Base-by-base conservation (phyloP, 2,888 invertebrate genomes). In the Hydroisotoma schaefferi region DNA sequence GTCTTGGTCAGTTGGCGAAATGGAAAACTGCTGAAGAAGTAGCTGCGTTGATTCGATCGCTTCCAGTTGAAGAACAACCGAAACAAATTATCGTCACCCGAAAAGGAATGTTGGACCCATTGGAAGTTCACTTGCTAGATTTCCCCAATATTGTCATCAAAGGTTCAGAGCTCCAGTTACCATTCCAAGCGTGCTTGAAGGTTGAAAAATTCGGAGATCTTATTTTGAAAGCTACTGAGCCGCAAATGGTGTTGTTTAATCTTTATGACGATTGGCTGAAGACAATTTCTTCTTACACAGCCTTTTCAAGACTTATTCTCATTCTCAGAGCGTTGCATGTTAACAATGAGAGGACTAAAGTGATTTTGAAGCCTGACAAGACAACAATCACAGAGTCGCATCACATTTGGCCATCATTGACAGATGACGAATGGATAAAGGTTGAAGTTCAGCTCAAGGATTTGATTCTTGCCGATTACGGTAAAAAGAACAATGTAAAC, bases 1-100 rank as follows among this genome's bases (percentile, higher is more conserved):
- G 98, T 90, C 83, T 99, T 6, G 97, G 97, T 75, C 97, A 88
- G 83, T 82, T 99, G 78, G 99, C 99, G 10, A 99, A 99, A 80
- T 99, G 99, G 99, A 99, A 99, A 80, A 99, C 99, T 0, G 99
- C 99, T 53, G 99, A 99, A 81, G 99, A 99, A 87, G 99, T 99
- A 18, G 99, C 99, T 1, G 99, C 99, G 29, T 80, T 99, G 74
- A 99, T 99, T 84, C 86, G 99, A 44, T 99, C 99, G 0, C 80
- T 99, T 68, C 99, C 99, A 0, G 98, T 99, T 3, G 99, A 99
- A 80, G 99, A 99, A 80, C 99, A 99, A 77, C 99, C 99, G 0
- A 97, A 99, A 77, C 99, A 99, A 80, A 99, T 99, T 77, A 99
- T 99, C 76, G 99, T 99, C 57, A 99, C 99, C 1, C 84, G 99